These are phyloP conservation scores for Condylostylus longicornis DNA, from an alignment of 1,140 invertebrate species.

Conservation along the genomic window DNA sequence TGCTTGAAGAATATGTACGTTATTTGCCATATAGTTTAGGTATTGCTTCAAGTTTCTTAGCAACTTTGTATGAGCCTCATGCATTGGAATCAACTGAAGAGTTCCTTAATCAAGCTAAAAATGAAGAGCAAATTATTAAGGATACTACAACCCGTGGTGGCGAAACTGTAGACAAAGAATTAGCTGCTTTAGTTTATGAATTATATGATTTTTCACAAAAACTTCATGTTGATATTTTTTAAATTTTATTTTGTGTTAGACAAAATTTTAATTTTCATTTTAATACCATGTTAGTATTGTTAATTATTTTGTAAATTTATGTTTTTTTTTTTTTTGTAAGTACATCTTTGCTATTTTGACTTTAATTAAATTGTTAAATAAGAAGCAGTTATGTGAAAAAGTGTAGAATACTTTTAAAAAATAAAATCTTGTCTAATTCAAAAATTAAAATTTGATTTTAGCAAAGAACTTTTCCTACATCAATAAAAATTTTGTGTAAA, in stretches of 20 bases:
- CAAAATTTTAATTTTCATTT: no score
- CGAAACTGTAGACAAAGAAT: slow-evolving; percentile 16
- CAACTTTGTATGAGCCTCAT: slow-evolving; percentile 13
- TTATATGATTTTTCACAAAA: slow-evolving; percentile 15
- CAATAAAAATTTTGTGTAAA: no score
- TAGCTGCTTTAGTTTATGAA: slow-evolving; percentile 21
- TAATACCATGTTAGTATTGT: no score
- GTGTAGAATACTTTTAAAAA: no score
- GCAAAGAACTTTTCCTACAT: no score
- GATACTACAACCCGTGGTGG: slow-evolving; percentile 11
- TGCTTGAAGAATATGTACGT: slow-evolving; percentile 21
- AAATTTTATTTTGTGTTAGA: slow-evolving; percentile 2
- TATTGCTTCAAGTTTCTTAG: slow-evolving; percentile 15
- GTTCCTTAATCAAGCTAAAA: slow-evolving; percentile 4
- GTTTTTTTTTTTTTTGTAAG: no score
- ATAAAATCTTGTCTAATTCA: no score
- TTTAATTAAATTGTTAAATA: no score
- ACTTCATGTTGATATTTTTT: slow-evolving; percentile 16
- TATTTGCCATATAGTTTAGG: slow-evolving; percentile 16
- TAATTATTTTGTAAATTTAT: no score
- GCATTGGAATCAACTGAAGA: slow-evolving; percentile 8
- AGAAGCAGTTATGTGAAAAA: no score
- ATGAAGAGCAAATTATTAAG: slow-evolving; percentile 10
- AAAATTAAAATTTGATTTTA: no score
- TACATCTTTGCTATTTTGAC: no score